Base-by-base conservation (phyloP, 2,888 invertebrate genomes). In the Cataglyphis albicans region DNA sequence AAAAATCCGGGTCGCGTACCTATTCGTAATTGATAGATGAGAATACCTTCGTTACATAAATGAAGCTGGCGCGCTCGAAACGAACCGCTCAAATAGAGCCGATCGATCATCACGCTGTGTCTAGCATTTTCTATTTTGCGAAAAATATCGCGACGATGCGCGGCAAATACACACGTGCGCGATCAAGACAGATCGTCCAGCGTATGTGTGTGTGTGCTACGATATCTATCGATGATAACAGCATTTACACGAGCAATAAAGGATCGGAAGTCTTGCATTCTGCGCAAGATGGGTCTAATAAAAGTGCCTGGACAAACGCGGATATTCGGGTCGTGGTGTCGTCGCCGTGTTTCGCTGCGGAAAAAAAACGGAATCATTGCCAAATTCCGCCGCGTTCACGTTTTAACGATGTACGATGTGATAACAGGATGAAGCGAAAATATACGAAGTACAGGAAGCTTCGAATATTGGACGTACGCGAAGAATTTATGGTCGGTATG, bases 251-350 rank as follows among this genome's bases (percentile, higher is more conserved):
- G 76, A 74, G 67, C 67, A 76, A 76, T 75, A 81, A 85, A 84
- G 59, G 57, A 52, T 35, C 59, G 32, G 67, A 41, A 84, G n/a
- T 7, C 18, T 48, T 68, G 70, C 59, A 48, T 75, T 81, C 63
- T 67, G 65, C 55, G 41, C 44, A 72, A 72, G 72, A 67, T n/a
- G 75, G 29, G 38, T 65, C 55, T 61, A 65, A 85, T 85, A 84
- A 85, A 81, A 85, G 72, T 75, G 59, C 18, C 68, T 44, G 73
- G 32, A 63, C 52, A 67, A 44, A 35, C 57, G 32, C 44, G 55
- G 57, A 76, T 81, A 85, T 84, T 85, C 76, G 57, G 81, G 67
- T 84, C 73, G 83, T 67, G 57, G 21, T 38, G 25, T 67, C 61
- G 6, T 32, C 48, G 65, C 15, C 29, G 63, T 64, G 32, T 52